A percentile compares a stretch with the other conserved stretches of the same genome.
Conservation (phyloP, 2,113 vertebrate genomes). For the Paradoxurus hermaphroditus region DNA sequence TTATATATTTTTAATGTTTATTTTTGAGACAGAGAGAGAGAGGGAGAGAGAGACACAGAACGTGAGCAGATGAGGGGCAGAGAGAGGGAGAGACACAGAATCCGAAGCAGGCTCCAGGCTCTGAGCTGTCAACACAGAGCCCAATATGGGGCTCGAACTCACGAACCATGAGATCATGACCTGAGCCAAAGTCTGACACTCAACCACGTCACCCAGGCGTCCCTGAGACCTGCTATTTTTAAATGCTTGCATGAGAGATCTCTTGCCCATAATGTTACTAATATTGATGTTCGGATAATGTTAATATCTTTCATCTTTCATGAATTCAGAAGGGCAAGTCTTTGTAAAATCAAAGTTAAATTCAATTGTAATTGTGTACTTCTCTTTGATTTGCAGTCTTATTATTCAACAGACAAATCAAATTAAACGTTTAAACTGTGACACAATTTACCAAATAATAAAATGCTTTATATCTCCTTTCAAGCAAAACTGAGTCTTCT, state of each 20-base stretch:
- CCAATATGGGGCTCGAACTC: no score
- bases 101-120: no score
- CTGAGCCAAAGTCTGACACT: no score
- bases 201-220: no score
- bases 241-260: not conserved
- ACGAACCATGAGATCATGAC: no score
- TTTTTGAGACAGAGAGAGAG: no score
- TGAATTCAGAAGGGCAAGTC: not conserved
- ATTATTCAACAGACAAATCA: not conserved
- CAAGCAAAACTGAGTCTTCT: not conserved
- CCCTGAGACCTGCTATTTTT: not conserved
- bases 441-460: not conserved
- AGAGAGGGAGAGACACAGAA: no score
- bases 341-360: not conserved
- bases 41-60: no score
- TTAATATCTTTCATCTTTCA: not conserved
- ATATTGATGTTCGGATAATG: not conserved
- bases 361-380: not conserved
- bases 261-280: not conserved
- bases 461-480: not conserved
- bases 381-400: not conserved
- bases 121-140: no score
- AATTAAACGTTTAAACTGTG: not conserved
- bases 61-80: no score
- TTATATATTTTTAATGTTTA: no score